Percentiles rank a stretch among this genome's conserved stretches.
These are phyloP conservation scores for Prostheceraeus crozeri DNA, from an alignment of 2,888 invertebrate genomes.

Conservation along the genomic window DNA sequence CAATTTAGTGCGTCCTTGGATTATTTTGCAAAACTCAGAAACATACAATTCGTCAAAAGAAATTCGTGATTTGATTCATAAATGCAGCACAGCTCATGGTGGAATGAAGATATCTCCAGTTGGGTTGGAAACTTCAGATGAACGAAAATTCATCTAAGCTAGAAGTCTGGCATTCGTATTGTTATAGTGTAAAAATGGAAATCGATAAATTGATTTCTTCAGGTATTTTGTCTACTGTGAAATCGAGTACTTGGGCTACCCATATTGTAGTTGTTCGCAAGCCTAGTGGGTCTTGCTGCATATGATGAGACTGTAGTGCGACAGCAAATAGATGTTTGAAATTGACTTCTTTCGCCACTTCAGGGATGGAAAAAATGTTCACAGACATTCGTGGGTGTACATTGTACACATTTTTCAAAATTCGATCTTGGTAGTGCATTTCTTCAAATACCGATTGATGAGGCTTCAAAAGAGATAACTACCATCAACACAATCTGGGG, in stretches of 20 bases:
- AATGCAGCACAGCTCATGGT: not conserved
- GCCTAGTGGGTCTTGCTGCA: not conserved
- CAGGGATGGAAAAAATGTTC: slow-evolving; percentile 27
- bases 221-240: not conserved
- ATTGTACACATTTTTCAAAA: slow-evolving; percentile 4
- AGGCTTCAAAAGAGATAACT: not conserved
- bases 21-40: too few species aligned
- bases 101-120: slow-evolving; percentile 19
- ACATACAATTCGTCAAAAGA: not conserved
- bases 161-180: not conserved
- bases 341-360: not conserved
- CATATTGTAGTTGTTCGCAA: slow-evolving; percentile 9
- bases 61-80: slow-evolving; percentile 14
- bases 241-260: slow-evolving; percentile 6
- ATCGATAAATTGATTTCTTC: not conserved
- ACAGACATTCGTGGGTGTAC: not conserved
- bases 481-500: too few species aligned
- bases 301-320: slow-evolving; percentile 8
- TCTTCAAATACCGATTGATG: not conserved
- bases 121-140: slow-evolving; percentile 2
- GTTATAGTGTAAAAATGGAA: slow-evolving; percentile 8
- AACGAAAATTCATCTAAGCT: not conserved
- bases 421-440: slow-evolving; percentile 8
- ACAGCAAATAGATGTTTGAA: slow-evolving; percentile 11
- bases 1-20: too few species aligned